Evolutionary conservation across 2,888 invertebrate genomes (phyloP).

Genomic region (Temnothorax rugatulus): DNA sequence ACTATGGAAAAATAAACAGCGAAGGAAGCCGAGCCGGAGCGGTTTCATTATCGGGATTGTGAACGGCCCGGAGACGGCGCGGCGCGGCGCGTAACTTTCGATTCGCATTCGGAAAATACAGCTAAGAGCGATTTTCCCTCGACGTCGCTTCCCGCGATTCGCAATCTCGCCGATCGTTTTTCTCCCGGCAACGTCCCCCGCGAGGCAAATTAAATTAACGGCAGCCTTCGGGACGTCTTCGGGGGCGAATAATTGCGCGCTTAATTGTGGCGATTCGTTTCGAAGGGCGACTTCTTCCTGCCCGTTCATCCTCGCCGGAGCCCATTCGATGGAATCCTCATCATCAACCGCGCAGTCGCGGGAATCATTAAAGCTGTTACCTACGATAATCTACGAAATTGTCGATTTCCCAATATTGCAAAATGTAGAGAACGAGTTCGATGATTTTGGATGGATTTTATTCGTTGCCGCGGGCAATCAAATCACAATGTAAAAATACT

Average conservation of each 20-base stretch:
- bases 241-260: conserved; percentile 73
- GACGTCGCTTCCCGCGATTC: conserved; percentile 61
- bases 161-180: conserved; percentile 70
- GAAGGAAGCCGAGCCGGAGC: background rate
- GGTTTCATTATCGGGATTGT: conserved; percentile 55
- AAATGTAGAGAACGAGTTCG: background rate
- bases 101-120: conserved; percentile 62
- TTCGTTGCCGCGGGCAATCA: background rate
- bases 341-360: conserved; percentile 58
- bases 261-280: conserved; percentile 76
- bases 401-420: conserved; percentile 16
- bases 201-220: conserved; percentile 76
- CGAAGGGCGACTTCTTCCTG: conserved; percentile 48
- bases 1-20: conserved; percentile 55
- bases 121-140: conserved; percentile 66
- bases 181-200: conserved; percentile 69
- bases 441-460: conserved; percentile 11
- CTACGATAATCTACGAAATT: conserved; percentile 19
- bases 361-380: conserved; percentile 55
- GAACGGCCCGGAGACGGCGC: conserved; percentile 32
- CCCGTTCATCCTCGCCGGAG: conserved; percentile 33
- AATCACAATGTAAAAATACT: background rate
- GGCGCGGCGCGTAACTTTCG: conserved; percentile 42
- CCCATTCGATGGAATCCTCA: conserved; percentile 61
- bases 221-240: conserved; percentile 65